phyloP scores from a whole-genome alignment of 2,797 vertebrate genomes.

The Anabacerthia variegaticeps region DNA sequence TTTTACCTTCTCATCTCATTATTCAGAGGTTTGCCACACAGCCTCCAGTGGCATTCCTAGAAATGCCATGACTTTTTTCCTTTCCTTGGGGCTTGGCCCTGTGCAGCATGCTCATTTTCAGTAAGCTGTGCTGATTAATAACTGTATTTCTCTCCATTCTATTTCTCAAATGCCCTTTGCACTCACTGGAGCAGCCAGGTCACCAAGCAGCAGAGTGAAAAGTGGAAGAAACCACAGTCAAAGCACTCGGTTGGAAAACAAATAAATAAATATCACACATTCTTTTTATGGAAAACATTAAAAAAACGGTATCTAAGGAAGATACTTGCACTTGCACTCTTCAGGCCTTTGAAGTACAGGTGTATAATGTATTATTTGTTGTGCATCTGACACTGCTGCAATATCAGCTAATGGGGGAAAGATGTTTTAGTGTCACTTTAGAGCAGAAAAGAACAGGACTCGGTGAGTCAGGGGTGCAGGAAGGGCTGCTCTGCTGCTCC shows the following conservation, averaged over 20 bases:
- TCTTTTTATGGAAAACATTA: constrained; percentile 3
- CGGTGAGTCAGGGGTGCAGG: background rate
- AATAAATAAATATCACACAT: background rate
- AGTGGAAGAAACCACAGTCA: background rate
- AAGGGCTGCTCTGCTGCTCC: background rate
- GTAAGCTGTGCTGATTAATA: constrained; percentile 47
- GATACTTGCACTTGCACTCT: background rate
- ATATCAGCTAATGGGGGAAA: constrained; percentile 7
- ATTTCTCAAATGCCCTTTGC: constrained; percentile 50
- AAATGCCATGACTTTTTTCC: constrained; percentile 56
- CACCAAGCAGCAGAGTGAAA: background rate
- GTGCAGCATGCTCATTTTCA: background rate
- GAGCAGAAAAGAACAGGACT: background rate
- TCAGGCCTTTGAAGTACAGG: constrained; percentile 24
- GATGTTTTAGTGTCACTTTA: constrained; percentile 10
- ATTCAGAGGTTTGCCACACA: background rate
- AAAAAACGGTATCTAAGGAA: constrained; percentile 18
- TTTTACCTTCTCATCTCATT: constrained; percentile 36
- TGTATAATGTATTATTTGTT: constrained; percentile 66
- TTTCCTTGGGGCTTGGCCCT: constrained; percentile 10
- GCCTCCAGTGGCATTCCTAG: constrained; percentile 27
- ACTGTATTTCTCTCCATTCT: constrained; percentile 33
- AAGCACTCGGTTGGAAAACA: background rate
- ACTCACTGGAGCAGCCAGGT: background rate
- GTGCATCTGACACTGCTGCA: constrained; percentile 36